Conservation (phyloP, 1,140 invertebrate species). For the Cydia splendana region DNA sequence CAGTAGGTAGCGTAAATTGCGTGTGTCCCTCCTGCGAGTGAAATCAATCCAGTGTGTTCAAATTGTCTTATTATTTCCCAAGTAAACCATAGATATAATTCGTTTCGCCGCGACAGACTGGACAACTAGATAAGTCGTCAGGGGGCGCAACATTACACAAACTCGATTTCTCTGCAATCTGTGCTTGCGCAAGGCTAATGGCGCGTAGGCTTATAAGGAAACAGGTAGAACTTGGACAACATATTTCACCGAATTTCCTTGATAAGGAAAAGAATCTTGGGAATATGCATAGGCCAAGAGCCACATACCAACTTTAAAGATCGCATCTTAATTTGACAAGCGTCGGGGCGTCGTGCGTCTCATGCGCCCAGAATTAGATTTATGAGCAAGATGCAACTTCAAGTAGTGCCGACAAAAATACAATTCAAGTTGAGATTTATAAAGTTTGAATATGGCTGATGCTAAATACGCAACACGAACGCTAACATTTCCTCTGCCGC, state of each 20-base stretch:
- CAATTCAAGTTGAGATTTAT: too few relatives aligned
- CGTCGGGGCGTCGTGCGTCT: too few relatives aligned
- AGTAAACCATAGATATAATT: conserved; percentile 19
- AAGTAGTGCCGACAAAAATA: too few relatives aligned
- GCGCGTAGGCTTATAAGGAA: conserved; percentile 54
- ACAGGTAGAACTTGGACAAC: conserved; percentile 42
- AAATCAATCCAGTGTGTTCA: not conserved
- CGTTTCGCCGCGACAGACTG: conserved; percentile 14
- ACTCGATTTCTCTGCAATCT: conserved; percentile 55
- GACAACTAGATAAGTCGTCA: conserved; percentile 38
- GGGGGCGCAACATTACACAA: conserved; percentile 48
- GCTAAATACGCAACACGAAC: too few relatives aligned
- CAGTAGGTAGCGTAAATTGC: too few relatives aligned
- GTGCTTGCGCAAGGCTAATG: conserved; percentile 48
- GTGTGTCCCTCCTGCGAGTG: too few relatives aligned
- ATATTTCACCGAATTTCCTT: conserved; percentile 39
- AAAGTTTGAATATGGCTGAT: too few relatives aligned
- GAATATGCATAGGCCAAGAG: not conserved
- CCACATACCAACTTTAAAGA: not conserved
- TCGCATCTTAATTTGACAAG: not conserved
- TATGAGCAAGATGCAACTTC: too few relatives aligned
- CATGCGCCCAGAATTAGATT: too few relatives aligned
- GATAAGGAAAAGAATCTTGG: conserved; percentile 32
- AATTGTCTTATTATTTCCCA: conserved; percentile 27
- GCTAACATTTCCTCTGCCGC: too few relatives aligned